Evolutionary conservation across 2,888 invertebrate species (phyloP).

Genomic region (Brassicogethes aeneus): DNA sequence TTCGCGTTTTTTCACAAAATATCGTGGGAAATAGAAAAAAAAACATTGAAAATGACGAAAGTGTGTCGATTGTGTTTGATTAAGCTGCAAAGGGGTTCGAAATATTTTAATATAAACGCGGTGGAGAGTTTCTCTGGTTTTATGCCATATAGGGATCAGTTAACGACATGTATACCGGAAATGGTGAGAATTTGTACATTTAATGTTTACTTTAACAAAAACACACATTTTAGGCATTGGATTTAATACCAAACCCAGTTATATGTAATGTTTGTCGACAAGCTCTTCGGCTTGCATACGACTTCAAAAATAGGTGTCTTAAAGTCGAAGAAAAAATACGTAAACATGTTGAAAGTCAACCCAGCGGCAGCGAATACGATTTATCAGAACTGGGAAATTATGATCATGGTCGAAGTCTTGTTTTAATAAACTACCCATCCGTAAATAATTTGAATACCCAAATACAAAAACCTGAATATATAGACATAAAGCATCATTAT

Average conservation of each 20-base stretch:
- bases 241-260: conserved; percentile 26
- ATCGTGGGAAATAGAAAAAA: too few species aligned
- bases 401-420: conserved; percentile 5
- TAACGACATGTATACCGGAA: conserved; percentile 30
- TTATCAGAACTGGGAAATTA: conserved; percentile 17
- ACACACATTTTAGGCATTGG: conserved; percentile 23
- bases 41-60: too few species aligned
- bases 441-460: too few species aligned
- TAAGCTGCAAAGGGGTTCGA: conserved; percentile 24
- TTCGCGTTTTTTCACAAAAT: too few species aligned
- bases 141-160: conserved; percentile 30
- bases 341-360: conserved; percentile 22
- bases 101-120: conserved; percentile 29
- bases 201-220: not conserved
- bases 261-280: conserved; percentile 25
- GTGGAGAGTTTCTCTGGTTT: conserved; percentile 29
- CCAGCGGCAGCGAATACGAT: conserved; percentile 17
- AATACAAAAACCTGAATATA: too few species aligned
- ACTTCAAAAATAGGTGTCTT: conserved; percentile 25
- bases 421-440: too few species aligned
- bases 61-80: conserved; percentile 29
- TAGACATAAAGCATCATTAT: too few species aligned
- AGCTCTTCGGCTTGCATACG: conserved; percentile 23
- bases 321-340: conserved; percentile 27
- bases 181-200: conserved; percentile 19